Conservation (phyloP, 2,113 vertebrate genomes). For the Murina feae region DNA sequence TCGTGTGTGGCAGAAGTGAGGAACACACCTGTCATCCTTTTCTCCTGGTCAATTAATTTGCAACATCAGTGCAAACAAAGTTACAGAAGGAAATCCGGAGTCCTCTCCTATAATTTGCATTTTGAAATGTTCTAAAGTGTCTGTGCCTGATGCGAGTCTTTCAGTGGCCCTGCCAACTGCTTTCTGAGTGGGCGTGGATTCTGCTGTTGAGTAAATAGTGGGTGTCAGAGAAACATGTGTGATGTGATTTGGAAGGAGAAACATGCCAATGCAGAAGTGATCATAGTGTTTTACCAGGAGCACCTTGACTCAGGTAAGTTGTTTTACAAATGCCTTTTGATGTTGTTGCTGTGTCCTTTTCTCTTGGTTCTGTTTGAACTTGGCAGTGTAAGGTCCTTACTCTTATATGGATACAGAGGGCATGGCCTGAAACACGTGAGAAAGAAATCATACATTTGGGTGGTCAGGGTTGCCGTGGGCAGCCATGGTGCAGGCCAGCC, state of each 20-base stretch:
- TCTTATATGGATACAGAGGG: neutral
- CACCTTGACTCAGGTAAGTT: neutral
- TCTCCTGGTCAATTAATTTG: neutral
- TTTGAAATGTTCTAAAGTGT: neutral
- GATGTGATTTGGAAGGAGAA: constrained; percentile 11
- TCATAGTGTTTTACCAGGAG: neutral
- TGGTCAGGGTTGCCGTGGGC: neutral
- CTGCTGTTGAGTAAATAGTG: constrained; percentile 32
- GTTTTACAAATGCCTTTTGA: neutral
- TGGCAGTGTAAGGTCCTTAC: neutral
- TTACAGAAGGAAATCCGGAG: neutral
- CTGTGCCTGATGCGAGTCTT: neutral
- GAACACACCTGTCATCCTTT: neutral
- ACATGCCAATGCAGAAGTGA: neutral
- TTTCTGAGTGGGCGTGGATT: constrained; percentile 29
- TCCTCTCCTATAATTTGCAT: neutral
- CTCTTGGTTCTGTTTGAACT: neutral
- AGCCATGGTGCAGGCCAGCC: rapidly evolving
- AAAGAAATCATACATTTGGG: neutral
- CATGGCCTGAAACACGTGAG: neutral
- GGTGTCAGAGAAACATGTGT: neutral
- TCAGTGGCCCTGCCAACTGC: neutral
- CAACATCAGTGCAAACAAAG: neutral
- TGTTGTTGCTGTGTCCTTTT: neutral
- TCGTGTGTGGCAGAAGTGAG: neutral